Evolutionary conservation across 2,888 invertebrate genomes (phyloP).

Genomic region (Criorhina ranunculi): DNA sequence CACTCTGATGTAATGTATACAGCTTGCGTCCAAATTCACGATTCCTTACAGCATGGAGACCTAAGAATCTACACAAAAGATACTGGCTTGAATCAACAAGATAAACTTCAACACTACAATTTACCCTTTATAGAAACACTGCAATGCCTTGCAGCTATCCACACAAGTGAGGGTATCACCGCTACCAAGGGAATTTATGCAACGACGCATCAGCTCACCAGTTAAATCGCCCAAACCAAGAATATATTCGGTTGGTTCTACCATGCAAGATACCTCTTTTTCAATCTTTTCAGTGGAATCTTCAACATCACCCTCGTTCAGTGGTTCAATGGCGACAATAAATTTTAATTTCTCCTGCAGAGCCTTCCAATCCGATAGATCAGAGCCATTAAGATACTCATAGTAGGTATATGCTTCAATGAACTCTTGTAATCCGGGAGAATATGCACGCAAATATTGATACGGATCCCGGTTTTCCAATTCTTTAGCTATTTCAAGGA

Average conservation of each 20-base stretch:
- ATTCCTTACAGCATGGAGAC: conserved; percentile 85
- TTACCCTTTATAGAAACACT: conserved; percentile 84
- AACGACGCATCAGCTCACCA: conserved; percentile 95
- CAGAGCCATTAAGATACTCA: conserved; percentile 87
- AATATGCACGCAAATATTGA: conserved; percentile 88
- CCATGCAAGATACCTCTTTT: conserved; percentile 61
- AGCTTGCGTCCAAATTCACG: conserved; percentile 90
- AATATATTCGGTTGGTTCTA: conserved; percentile 87
- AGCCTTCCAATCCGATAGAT: conserved; percentile 87
- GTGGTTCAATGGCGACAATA: conserved; percentile 63
- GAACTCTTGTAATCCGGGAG: conserved; percentile 90
- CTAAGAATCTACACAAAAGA: conserved; percentile 82
- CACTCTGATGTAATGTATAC: conserved; percentile 89
- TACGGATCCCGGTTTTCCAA: conserved; percentile 89
- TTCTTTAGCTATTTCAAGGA: conserved; percentile 90
- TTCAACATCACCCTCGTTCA: conserved; percentile 17
- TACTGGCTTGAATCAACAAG: conserved; percentile 75
- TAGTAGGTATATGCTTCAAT: conserved; percentile 93
- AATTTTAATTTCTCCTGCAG: conserved; percentile 86
- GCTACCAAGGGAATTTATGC: conserved; percentile 92
- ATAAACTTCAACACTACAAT: not conserved
- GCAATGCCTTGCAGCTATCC: conserved; percentile 89
- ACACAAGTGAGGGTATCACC: conserved; percentile 91
- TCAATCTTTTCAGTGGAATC: conserved; percentile 4
- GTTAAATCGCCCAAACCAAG: conserved; percentile 94